Base-by-base conservation (phyloP, 2,888 invertebrate species). In the Papilio protenor region DNA sequence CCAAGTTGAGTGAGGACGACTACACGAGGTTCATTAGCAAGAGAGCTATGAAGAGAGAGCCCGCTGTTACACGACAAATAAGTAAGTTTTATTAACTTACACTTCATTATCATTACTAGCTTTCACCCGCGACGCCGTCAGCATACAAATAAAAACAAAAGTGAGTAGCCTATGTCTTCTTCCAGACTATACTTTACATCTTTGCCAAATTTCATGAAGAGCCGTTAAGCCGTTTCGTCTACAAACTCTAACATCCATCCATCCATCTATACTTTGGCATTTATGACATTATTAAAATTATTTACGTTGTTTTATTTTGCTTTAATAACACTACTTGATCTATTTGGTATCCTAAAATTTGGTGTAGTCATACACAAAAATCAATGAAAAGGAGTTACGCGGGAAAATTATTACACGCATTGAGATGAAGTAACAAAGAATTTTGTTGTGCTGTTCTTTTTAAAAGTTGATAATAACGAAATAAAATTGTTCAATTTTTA, bases 41-140 rank as follows among this genome's bases (percentile, higher is more conserved):
- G 0, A 87, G 91, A 55, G 85, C 93, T 0, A 70, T 87, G 27
- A 87, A 86, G 72, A 86, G 94, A 45, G 90, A 94, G 69, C 92
- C 94, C 0, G 90, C 91, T 0, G 80, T 94, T 1, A 95, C 94
- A 0, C 90, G 95, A 49, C 89, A 88, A 57, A 89, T 94, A 47
- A 92, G 95, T 95, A 77, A 92, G 94, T 91, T 52, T 52, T 8
- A 52, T 1, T 40, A 40, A 40, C 40, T 40, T 40, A 40, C 40
- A 40, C 8, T 40, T 40, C 8, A 40, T 40, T 40, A 40, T 40
- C 40, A 40, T 8, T 40, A 40, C 33, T 33, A 33, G 5, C 6
- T 33, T 33, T 33, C 33, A 4, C 33, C 33, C 33, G 33, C 33
- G 33, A 33, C 33, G 1, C 33, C 33, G 5, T 5, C 33, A 33